Base-by-base conservation (phyloP, 2,797 vertebrate species). In the Poecilia picta region DNA sequence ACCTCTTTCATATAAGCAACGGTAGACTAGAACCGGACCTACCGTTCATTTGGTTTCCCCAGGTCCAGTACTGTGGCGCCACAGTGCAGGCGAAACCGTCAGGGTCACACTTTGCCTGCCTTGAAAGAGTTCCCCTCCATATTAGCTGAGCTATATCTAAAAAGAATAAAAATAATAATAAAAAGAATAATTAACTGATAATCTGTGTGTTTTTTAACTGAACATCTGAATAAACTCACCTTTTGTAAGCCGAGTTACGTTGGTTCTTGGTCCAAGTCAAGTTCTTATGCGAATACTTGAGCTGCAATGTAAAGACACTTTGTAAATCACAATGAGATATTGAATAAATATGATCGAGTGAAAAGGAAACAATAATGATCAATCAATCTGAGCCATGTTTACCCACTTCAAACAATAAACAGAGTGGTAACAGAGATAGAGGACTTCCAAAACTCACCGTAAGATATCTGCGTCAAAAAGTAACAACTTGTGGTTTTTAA, bases 271-370 rank as follows among this genome's bases (percentile, higher is more conserved):
- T 94, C 87, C 94, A 94, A 4, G 95, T 93, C 94, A 95, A 95
- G 85, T 97, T 96, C 13, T 88, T 96, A 89, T 96, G 96, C 76
- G 95, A 95, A 80, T 95, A 95, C 81, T 95, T 97, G 23, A 95
- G 84, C 97, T 98, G 94, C 41, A 81, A 81, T 33, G 90, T 3
- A 55, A 71, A 84, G 28, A 76, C 45, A 74, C n/a, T 43, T 57
- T 49, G 43, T 57, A 74, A 28, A 70, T 25, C 12, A 43, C 71
- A 74, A 45, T 15, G 20, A 8, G 3, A 1, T 62, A 25, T 13
- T 36, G 55, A 74, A 74, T 11, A 59, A 31, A 16, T n/a, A 73
- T 2, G 1, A 51, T 1, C 2, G 8, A 72, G 8, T 2, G 18
- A 33, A 73, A 70, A 23, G 3, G 0, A 39, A 70, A 20, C 8